Base-by-base conservation (phyloP, 1,140 invertebrate species). In the Calosoma granatense region DNA sequence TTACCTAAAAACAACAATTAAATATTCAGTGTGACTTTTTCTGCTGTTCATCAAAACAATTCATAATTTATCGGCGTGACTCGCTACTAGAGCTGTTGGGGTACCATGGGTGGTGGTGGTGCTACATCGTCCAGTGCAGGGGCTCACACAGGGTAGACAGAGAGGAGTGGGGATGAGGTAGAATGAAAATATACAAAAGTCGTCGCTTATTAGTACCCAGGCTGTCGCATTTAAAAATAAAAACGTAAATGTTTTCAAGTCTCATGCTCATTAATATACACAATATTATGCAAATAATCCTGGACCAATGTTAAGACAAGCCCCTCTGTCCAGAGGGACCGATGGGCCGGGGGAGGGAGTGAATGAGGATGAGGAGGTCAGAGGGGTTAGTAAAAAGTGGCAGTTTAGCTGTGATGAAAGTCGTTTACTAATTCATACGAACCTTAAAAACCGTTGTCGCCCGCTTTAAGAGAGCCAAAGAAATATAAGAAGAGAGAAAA, bases 381-480 rank as follows among this genome's bases (percentile, higher is more conserved):
- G 17, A 17, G 41, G 6, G 26, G 59, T 60, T 60, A 66, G 63
- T 66, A 66, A 68, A 65, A 68, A 66, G 66, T 68, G 64, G 65
- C 66, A 68, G 66, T 68, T 66, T 66, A 68, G 64, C 65, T 61
- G 61, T 59, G 65, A 65, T 65, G 65, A 67, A 68, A 63, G 56
- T 68, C 62, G 64, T 63, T 68, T 65, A 66, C 66, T 68, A 68
- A 68, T 68, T 68, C 66, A 68, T 68, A 58, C 61, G 58, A 62
- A 65, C 62, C 17, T 47, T 47, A 65, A 62, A 65, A 65, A 63
- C 65, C 57, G 59, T 59, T 64, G 65, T 66, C 65, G 60, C 61
- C 22, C 22, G 51, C 20, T 30, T 54, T 54, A 56, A 59, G 55
- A 59, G 53, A 22, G 54, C 56, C 51, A 26, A 36, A 26, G 56